These are phyloP conservation scores for Gadopsis marmoratus DNA, from an alignment of 2,797 vertebrate genomes.

Conservation along the genomic window DNA sequence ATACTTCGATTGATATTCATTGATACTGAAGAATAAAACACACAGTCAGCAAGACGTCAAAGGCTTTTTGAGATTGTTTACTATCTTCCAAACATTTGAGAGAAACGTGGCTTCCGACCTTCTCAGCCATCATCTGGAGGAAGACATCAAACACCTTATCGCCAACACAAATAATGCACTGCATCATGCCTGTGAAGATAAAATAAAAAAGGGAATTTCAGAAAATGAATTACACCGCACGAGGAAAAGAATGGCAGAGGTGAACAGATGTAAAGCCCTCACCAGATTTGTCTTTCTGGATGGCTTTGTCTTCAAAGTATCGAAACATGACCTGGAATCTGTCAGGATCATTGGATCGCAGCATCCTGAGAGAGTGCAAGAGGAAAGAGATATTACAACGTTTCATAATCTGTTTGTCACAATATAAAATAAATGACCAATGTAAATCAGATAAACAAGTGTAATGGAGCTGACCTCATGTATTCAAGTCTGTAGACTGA, in stretches of 20 bases:
- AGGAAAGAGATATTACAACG: background rate
- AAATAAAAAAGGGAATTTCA: background rate
- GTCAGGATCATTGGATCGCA: constrained; percentile 92
- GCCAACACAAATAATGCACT: constrained; percentile 96
- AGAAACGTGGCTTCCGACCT: constrained; percentile 81
- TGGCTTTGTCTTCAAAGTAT: constrained; percentile 97
- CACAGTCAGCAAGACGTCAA: background rate
- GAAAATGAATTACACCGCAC: background rate
- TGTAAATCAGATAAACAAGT: background rate
- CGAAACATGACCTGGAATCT: constrained; percentile 97
- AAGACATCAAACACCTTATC: constrained; percentile 99
- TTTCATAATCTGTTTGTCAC: background rate
- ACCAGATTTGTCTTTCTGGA: constrained; percentile 98
- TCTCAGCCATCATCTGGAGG: constrained; percentile 98
- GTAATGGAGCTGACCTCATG: constrained; percentile 88
- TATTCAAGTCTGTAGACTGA: constrained; percentile 97
- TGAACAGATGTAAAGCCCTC: constrained; percentile 42
- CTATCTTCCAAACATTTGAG: background rate
- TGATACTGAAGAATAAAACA: background rate
- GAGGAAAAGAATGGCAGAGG: background rate
- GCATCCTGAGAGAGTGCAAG: constrained; percentile 84
- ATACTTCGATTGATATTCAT: background rate
- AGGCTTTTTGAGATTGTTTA: background rate
- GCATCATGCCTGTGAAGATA: constrained; percentile 92
- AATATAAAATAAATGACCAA: background rate